Evolutionary conservation across 2,888 invertebrate species (phyloP), one percentile per base, ranked within the genome.

Genomic region (Bombyx huttoni): DNA sequence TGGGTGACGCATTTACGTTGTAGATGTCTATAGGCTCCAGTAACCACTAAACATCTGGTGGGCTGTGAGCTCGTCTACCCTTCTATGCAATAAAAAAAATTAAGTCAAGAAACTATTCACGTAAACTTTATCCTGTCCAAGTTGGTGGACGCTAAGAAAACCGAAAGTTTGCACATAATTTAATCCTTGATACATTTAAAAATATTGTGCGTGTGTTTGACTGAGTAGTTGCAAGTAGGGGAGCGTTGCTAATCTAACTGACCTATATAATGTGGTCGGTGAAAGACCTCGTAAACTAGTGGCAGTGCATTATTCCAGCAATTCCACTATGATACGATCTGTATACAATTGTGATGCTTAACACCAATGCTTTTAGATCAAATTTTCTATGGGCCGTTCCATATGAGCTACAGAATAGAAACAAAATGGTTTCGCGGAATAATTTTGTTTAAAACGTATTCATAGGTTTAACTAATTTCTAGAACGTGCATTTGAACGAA

Each of bases 281-380:
- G 87, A 88, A 87, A 86, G 86, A 88, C 87, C 87, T 86, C 87
- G 75, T 88, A 85, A 87, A 87, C 82, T 78, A 80, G 75, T 78
- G 70, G 68, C 70, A 73, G 77, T 78, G 81, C 81, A 84, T 81
- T 84, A 83, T 85, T 83, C 81, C 82, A 74, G 75, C 79, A 80
- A 84, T 80, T 81, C 75, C 75, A 69, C 65, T 60, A 58, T 59
- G 59, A 56, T 62, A 59, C 60, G 62, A 55, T 59, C 54, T 54
- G 59, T 69, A 71, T 62, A 59, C 80, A 63, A 83, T 73, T 75
- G 64, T 78, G 70, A 58, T 58, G 64, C 70, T 69, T 84, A 81
- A 59, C 58, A 59, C 35, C 56, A 55, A 58, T 53, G 57, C 47
- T 56, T 64, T 75, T 70, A 71, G 73, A 68, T 61, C 67, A 73